Conservation (phyloP, 1,140 invertebrate genomes). For the Drosophila hydei region DNA sequence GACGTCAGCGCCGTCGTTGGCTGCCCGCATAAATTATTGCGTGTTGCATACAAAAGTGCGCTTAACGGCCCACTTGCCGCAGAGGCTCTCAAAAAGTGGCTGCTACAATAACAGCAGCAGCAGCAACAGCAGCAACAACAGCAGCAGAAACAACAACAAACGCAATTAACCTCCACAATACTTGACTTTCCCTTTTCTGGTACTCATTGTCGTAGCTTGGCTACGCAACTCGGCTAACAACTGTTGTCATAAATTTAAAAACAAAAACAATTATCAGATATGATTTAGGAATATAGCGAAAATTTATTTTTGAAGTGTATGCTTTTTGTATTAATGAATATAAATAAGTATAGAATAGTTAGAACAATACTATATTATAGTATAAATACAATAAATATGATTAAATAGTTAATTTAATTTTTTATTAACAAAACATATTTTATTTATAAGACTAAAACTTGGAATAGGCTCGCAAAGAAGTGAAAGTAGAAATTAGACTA, state of each 20-base stretch:
- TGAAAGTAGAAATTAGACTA: too few species aligned
- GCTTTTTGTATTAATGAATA: too few species aligned
- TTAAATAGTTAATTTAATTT: too few species aligned
- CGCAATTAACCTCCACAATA: neutral
- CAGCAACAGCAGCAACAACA: constrained; percentile 11
- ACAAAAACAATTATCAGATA: neutral
- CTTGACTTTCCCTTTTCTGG: constrained; percentile 1
- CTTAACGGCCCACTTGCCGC: constrained; percentile 63
- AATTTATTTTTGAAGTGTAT: too few species aligned
- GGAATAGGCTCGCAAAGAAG: too few species aligned
- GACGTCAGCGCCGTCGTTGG: constrained; percentile 38
- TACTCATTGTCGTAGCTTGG: constrained; percentile 5
- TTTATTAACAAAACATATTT: too few species aligned
- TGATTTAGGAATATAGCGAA: neutral
- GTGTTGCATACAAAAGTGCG: constrained; percentile 73
- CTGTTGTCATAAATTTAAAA: constrained; percentile 13
- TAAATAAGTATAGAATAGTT: too few species aligned
- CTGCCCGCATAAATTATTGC: constrained; percentile 75
- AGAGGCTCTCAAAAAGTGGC: constrained; percentile 54
- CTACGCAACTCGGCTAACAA: neutral
- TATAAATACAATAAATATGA: too few species aligned
- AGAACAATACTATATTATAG: too few species aligned
- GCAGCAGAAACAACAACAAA: constrained; percentile 2
- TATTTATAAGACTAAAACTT: too few species aligned
- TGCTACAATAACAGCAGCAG: constrained; percentile 43